Conservation (phyloP, 2,797 vertebrate genomes). For the Acrocephalus scirpaceus region DNA sequence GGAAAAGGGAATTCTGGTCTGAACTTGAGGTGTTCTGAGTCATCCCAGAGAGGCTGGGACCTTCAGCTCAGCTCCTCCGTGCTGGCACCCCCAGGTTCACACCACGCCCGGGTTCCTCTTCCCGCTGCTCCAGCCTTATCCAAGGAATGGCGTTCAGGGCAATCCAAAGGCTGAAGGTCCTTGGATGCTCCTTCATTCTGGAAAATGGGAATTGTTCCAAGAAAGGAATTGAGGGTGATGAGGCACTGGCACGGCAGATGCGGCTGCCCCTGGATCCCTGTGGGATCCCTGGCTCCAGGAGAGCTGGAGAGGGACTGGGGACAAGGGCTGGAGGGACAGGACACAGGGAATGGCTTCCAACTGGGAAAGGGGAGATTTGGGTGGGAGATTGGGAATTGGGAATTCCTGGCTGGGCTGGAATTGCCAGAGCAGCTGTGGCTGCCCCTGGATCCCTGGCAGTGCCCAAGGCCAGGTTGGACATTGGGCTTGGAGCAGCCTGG, state of each 20-base stretch:
- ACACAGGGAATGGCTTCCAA: too few relatives aligned
- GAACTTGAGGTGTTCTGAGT: background rate
- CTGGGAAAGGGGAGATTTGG: too few relatives aligned
- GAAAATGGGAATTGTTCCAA: background rate
- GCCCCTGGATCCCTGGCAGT: background rate
- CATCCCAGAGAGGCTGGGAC: background rate
- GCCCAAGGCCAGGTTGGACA: background rate
- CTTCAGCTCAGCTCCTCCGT: background rate
- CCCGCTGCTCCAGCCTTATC: fast-evolving
- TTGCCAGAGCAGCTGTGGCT: too few relatives aligned
- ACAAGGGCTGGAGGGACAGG: too few relatives aligned
- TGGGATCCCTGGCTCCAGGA: too few relatives aligned
- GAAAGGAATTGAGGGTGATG: background rate
- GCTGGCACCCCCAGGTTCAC: fast-evolving
- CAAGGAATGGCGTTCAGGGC: fast-evolving
- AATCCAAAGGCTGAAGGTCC: too few relatives aligned
- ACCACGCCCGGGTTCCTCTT: background rate
- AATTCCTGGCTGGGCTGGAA: too few relatives aligned
- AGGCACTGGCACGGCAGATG: too few relatives aligned
- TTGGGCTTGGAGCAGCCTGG: background rate
- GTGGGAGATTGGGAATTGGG: too few relatives aligned
- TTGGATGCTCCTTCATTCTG: background rate
- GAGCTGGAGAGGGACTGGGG: too few relatives aligned
- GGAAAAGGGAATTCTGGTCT: background rate
- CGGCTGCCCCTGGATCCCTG: background rate